A percentile compares a stretch with the other conserved stretches of the same genome.
These are phyloP conservation scores for Hypercompe scribonia DNA, from an alignment of 2,888 invertebrate genomes.

Conservation along the genomic window DNA sequence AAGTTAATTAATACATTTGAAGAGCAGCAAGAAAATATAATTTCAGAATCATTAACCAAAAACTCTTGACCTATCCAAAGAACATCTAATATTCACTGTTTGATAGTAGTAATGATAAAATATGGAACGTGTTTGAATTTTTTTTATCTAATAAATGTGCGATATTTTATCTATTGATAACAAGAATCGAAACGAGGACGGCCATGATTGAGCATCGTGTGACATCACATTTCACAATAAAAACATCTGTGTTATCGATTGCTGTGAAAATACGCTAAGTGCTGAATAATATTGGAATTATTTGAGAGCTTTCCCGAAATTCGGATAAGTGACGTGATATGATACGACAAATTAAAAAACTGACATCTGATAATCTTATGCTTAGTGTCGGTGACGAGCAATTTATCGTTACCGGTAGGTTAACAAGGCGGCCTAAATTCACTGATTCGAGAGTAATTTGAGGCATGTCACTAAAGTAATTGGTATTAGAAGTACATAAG, in stretches of 20 bases:
- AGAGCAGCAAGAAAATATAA: background rate
- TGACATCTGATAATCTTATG: background rate
- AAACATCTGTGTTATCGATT: background rate
- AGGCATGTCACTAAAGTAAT: slow-evolving; percentile 16
- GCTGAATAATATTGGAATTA: background rate
- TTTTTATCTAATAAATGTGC: background rate
- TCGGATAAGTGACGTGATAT: background rate
- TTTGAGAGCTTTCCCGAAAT: background rate
- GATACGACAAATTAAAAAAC: background rate
- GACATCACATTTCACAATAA: slow-evolving; percentile 1
- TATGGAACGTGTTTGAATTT: background rate
- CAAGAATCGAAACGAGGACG: background rate
- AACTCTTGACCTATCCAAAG: background rate
- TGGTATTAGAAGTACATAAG: slow-evolving; percentile 1
- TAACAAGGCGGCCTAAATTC: slow-evolving; percentile 4
- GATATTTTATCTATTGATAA: background rate
- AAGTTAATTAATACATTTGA: background rate
- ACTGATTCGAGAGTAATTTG: slow-evolving; percentile 1
- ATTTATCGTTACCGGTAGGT: background rate
- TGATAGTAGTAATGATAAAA: background rate
- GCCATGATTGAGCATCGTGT: background rate
- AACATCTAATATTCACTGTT: background rate
- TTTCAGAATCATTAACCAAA: background rate
- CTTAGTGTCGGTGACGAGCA: background rate
- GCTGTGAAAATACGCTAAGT: background rate